A percentile compares a stretch with the other conserved stretches of the same genome.
These are phyloP conservation scores for Eurystomus glaucurus DNA, from an alignment of 2,797 vertebrate genomes.

Conservation along the genomic window DNA sequence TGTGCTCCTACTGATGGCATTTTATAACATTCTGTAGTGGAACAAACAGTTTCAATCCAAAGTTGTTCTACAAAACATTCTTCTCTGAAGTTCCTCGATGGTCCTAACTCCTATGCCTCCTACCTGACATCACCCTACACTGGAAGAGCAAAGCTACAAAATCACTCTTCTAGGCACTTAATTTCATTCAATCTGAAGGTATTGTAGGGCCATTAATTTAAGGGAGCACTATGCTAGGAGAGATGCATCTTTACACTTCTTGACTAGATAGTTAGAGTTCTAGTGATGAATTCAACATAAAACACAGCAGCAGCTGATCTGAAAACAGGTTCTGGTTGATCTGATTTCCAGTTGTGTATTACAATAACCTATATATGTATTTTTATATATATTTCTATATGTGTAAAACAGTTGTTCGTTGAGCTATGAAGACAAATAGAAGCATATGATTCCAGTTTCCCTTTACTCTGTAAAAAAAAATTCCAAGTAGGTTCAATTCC, in stretches of 20 bases:
- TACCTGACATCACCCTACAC: neutral
- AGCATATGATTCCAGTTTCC: neutral
- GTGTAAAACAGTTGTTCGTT: neutral
- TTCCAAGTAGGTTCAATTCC: neutral
- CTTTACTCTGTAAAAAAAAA: neutral
- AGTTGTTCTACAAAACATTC: neutral
- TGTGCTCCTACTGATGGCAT: neutral
- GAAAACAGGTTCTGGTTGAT: neutral
- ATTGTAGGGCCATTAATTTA: neutral
- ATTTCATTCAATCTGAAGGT: neutral
- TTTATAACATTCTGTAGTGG: neutral
- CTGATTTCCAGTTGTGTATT: neutral
- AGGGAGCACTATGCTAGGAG: neutral
- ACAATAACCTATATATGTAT: neutral
- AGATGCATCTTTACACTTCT: neutral
- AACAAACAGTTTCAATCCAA: neutral
- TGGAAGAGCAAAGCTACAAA: neutral
- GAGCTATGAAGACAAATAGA: neutral
- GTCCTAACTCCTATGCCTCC: neutral
- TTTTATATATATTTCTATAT: neutral
- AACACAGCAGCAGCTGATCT: neutral
- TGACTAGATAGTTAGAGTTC: neutral
- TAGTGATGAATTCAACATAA: neutral
- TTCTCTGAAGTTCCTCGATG: neutral
- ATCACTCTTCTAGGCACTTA: neutral